These are phyloP conservation scores for Agonopterix arenella DNA, from an alignment of 2,888 invertebrate genomes.

Conservation along the genomic window DNA sequence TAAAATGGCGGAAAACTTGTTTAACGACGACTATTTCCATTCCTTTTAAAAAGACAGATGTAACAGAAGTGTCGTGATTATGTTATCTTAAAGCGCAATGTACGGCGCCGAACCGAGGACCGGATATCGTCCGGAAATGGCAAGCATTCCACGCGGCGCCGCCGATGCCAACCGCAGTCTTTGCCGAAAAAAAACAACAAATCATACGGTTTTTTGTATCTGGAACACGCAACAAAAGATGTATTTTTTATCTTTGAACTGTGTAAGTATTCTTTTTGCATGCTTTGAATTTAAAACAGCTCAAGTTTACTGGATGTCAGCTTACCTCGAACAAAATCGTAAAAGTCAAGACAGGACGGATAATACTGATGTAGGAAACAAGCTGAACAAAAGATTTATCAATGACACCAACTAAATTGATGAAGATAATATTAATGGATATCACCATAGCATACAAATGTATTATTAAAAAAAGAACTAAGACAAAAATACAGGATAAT, in stretches of 20 bases:
- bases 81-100: slow-evolving; percentile 46
- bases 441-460: too few species aligned
- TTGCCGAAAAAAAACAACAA: slow-evolving; percentile 41
- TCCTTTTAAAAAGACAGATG: neutral
- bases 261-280: too few species aligned
- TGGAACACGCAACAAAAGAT: slow-evolving; percentile 19
- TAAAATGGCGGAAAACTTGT: slow-evolving; percentile 27
- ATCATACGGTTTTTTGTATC: slow-evolving; percentile 26
- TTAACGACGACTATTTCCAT: neutral
- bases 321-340: too few species aligned
- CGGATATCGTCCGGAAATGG: slow-evolving; percentile 76
- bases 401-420: too few species aligned
- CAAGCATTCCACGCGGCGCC: slow-evolving; percentile 68
- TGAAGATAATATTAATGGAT: too few species aligned
- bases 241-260: neutral
- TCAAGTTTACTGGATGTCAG: too few species aligned
- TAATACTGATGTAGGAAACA: too few species aligned
- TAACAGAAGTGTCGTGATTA: slow-evolving; percentile 23
- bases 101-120: slow-evolving; percentile 47
- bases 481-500: too few species aligned
- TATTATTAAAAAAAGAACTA: too few species aligned
- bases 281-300: too few species aligned
- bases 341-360: too few species aligned
- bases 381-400: too few species aligned
- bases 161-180: slow-evolving; percentile 37